Conservation (phyloP, 2,888 invertebrate species). For the Subacronicta megacephala region DNA sequence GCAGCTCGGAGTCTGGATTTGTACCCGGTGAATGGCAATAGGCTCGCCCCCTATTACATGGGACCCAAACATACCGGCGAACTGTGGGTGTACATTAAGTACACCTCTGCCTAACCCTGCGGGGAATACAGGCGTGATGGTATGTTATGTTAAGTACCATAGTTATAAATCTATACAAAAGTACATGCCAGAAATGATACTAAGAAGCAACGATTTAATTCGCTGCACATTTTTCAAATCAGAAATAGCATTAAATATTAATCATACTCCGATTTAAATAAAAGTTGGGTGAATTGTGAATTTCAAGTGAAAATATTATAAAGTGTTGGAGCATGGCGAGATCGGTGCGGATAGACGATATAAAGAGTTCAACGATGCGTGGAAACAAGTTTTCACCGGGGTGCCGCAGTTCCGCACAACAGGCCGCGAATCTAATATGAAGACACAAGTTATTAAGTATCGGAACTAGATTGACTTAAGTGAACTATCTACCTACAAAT, state of each 20-base stretch:
- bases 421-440: constrained; percentile 50
- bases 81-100: too few relatives aligned
- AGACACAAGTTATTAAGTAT: constrained; percentile 60
- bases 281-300: constrained; percentile 26
- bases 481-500: constrained; percentile 14
- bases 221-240: constrained; percentile 23
- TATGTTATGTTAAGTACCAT: background rate
- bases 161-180: background rate
- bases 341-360: constrained; percentile 59
- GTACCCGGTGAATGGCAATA: too few relatives aligned
- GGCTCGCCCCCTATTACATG: too few relatives aligned
- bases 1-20: too few relatives aligned
- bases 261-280: constrained; percentile 31
- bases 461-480: constrained; percentile 48
- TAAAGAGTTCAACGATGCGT: constrained; percentile 69
- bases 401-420: constrained; percentile 46
- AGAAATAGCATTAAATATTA: constrained; percentile 23
- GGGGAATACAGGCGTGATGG: too few relatives aligned
- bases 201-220: background rate
- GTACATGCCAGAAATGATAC: background rate
- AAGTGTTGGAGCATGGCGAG: constrained; percentile 43
- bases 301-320: constrained; percentile 50
- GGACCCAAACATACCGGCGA: too few relatives aligned
- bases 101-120: too few relatives aligned
- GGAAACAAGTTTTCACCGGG: constrained; percentile 63